Evolutionary conservation across 1,140 invertebrate species (phyloP).

Genomic region (Cylas formicarius): DNA sequence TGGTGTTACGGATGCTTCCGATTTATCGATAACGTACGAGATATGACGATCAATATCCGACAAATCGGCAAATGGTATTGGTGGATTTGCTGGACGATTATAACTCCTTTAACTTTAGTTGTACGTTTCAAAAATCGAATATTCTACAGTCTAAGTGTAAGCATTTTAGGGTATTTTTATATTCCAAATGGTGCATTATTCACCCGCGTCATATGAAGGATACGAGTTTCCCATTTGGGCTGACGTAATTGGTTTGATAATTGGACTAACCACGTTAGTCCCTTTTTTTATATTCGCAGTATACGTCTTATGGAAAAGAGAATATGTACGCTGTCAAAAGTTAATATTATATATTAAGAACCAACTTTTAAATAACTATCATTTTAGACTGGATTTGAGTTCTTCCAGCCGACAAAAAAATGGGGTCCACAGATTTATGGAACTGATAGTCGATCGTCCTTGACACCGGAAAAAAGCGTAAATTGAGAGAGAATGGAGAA

Average conservation of each 20-base stretch:
- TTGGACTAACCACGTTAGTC: slow-evolving; percentile 57
- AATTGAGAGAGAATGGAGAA: neutral
- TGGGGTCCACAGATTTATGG: slow-evolving; percentile 36
- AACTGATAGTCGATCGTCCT: slow-evolving; percentile 19
- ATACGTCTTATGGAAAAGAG: slow-evolving; percentile 44
- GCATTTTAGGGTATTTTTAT: slow-evolving; percentile 55
- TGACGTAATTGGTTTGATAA: slow-evolving; percentile 59
- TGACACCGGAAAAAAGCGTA: slow-evolving; percentile 8
- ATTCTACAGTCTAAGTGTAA: slow-evolving; percentile 3
- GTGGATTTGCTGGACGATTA: slow-evolving; percentile 49
- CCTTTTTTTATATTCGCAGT: slow-evolving; percentile 54
- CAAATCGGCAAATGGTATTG: slow-evolving; percentile 47
- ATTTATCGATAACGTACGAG: slow-evolving; percentile 48
- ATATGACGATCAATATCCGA: slow-evolving; percentile 48
- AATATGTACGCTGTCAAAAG: slow-evolving; percentile 32
- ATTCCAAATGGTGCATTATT: slow-evolving; percentile 61
- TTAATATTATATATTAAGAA: neutral
- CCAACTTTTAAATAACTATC: slow-evolving; percentile 16
- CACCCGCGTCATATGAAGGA: slow-evolving; percentile 48
- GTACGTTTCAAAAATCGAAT: slow-evolving; percentile 37
- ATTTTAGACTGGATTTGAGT: slow-evolving; percentile 35
- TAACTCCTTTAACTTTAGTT: slow-evolving; percentile 48
- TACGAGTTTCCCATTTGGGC: slow-evolving; percentile 61
- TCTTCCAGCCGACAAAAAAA: slow-evolving; percentile 35
- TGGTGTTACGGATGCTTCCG: slow-evolving; percentile 65